phyloP scores from a whole-genome alignment of 1,140 invertebrate genomes.

The Thaumetopoea pityocampa region DNA sequence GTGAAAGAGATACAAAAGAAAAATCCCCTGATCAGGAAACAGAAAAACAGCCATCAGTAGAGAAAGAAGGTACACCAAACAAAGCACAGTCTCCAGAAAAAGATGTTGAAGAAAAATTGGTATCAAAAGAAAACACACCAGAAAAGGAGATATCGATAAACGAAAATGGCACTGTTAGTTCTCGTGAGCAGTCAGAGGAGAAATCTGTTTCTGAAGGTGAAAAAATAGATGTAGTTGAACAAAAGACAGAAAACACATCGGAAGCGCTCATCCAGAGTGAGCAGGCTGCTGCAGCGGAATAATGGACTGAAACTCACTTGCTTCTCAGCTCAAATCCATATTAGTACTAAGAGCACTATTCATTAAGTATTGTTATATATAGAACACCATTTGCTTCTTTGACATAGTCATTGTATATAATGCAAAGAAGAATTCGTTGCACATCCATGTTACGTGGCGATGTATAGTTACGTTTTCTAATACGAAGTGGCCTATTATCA shows the following conservation, averaged over 20 bases:
- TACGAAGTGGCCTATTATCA: slow-evolving; percentile 61
- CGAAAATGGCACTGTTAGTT: slow-evolving; percentile 57
- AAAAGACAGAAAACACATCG: slow-evolving; percentile 55
- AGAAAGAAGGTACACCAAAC: slow-evolving; percentile 31
- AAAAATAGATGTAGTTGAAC: slow-evolving; percentile 26
- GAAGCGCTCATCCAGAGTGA: slow-evolving; percentile 66
- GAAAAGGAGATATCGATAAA: slow-evolving; percentile 39
- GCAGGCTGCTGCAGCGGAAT: slow-evolving; percentile 55
- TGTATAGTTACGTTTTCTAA: slow-evolving; percentile 39
- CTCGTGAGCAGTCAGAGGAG: slow-evolving; percentile 57
- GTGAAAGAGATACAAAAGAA: slow-evolving; percentile 20
- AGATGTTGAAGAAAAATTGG: slow-evolving; percentile 31
- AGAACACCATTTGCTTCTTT: slow-evolving; percentile 59
- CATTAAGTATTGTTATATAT: slow-evolving; percentile 64
- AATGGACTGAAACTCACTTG: slow-evolving; percentile 39
- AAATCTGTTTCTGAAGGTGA: slow-evolving; percentile 35
- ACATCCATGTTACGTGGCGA: slow-evolving; percentile 45
- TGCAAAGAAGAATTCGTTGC: slow-evolving; percentile 55
- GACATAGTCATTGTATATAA: slow-evolving; percentile 71
- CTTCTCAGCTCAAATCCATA: slow-evolving; percentile 68
- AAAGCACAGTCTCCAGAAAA: slow-evolving; percentile 27
- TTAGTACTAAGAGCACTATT: slow-evolving; percentile 67
- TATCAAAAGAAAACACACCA: slow-evolving; percentile 43
- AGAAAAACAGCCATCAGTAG: slow-evolving; percentile 45
- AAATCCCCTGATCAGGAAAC: slow-evolving; percentile 30